Evolutionary conservation across 2,113 vertebrate genomes (phyloP).

Genomic region (Ptilorrhoa leucosticta): DNA sequence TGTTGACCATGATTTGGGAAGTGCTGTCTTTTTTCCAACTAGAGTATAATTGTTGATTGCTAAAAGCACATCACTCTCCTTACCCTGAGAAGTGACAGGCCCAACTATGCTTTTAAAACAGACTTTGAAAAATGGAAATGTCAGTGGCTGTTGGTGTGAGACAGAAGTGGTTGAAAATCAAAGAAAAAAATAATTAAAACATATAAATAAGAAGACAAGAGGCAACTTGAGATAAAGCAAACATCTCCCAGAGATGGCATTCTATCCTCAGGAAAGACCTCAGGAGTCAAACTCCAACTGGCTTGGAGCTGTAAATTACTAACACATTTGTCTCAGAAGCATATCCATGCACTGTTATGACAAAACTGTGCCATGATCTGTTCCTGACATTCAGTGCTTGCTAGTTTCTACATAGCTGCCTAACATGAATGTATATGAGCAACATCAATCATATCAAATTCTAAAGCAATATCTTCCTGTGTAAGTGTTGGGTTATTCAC

Average conservation of each 20-base stretch:
- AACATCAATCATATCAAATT: conserved; percentile 59
- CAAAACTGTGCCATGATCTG: conserved; percentile 28
- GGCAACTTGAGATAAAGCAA: conserved; percentile 55
- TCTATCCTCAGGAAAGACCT: conserved; percentile 41
- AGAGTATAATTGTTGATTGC: neutral
- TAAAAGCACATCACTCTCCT: neutral
- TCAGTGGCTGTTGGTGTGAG: neutral
- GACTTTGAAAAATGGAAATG: conserved; percentile 32
- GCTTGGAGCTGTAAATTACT: conserved; percentile 57
- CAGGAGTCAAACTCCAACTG: conserved; percentile 20
- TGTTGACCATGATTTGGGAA: neutral
- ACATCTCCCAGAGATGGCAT: conserved; percentile 17
- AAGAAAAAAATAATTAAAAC: neutral
- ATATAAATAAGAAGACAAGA: conserved; percentile 47
- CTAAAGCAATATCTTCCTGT: conserved; percentile 47
- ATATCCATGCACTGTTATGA: conserved; percentile 17
- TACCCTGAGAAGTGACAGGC: neutral
- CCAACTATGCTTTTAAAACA: neutral
- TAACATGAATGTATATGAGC: conserved; percentile 23
- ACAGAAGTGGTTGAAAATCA: neutral
- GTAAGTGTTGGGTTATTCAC: neutral
- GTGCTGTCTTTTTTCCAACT: neutral
- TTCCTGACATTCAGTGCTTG: conserved; percentile 17
- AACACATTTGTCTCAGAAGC: conserved; percentile 61
- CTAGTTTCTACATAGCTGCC: conserved; percentile 45